Evolutionary conservation across 2,888 invertebrate species (phyloP).

Genomic region (Mamestra brassicae): DNA sequence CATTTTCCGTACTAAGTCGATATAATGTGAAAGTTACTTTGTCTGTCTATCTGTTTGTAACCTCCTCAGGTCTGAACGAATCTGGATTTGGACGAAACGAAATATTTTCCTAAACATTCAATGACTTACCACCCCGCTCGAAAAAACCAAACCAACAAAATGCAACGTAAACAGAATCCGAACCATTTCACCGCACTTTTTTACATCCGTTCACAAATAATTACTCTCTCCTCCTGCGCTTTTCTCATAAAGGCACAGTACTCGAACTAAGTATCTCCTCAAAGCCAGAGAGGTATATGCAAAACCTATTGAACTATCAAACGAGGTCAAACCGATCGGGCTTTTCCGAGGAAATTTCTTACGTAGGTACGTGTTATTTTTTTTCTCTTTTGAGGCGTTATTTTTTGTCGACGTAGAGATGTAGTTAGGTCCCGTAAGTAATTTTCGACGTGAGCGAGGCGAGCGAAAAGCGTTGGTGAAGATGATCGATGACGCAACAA

Average conservation of each 20-base stretch:
- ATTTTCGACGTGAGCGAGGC: conserved; percentile 81
- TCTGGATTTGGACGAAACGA: no score
- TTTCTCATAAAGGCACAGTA: conserved; percentile 46
- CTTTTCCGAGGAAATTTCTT: conserved; percentile 52
- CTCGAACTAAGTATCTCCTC: conserved; percentile 53
- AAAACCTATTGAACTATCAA: conserved; percentile 63
- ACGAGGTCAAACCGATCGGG: conserved; percentile 62
- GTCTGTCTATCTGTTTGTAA: no score
- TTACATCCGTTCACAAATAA: conserved; percentile 34
- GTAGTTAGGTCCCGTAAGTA: conserved; percentile 84
- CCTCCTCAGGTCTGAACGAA: no score
- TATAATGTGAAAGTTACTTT: no score
- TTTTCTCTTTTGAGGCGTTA: conserved; percentile 61
- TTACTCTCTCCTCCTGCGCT: conserved; percentile 36
- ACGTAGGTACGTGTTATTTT: conserved; percentile 57
- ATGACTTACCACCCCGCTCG: not conserved
- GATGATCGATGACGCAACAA: conserved; percentile 87
- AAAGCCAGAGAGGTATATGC: conserved; percentile 50
- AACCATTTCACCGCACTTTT: conserved; percentile 8
- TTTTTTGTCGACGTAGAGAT: conserved; percentile 73
- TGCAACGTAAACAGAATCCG: conserved; percentile 12
- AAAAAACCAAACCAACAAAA: not conserved
- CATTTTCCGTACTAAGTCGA: no score
- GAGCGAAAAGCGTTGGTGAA: conserved; percentile 77
- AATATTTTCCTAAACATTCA: no score